Percentiles rank a stretch among this genome's conserved stretches.
Evolutionary conservation across 2,888 invertebrate species (phyloP).

Genomic region (Phengaris alcon): DNA sequence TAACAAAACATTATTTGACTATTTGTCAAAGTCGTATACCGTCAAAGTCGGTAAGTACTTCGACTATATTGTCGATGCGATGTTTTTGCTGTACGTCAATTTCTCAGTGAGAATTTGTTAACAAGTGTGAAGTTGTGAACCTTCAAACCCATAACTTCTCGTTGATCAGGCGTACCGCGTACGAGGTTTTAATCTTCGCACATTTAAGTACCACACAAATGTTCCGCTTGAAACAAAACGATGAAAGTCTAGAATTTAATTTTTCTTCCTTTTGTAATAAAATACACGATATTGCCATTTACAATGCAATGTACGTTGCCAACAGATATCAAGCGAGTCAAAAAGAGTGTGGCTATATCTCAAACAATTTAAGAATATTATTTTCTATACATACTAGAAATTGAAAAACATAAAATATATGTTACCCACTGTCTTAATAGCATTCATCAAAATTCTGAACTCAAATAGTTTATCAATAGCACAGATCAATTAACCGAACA

Average conservation of each 20-base stretch:
- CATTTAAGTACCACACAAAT: background rate
- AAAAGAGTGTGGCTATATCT: too few species aligned
- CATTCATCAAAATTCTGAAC: background rate
- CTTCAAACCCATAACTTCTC: background rate
- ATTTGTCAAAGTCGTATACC: too few species aligned
- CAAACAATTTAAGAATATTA: too few species aligned
- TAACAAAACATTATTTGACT: too few species aligned
- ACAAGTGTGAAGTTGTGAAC: constrained; percentile 1
- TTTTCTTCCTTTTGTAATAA: background rate
- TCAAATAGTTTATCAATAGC: background rate
- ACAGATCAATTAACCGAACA: constrained; percentile 3
- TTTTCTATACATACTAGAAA: too few species aligned
- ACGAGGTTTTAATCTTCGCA: background rate
- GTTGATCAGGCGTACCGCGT: background rate
- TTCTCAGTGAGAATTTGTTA: background rate
- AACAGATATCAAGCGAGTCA: too few species aligned
- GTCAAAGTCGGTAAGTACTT: too few species aligned
- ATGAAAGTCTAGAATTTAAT: background rate
- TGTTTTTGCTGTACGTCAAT: background rate
- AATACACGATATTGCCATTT: background rate
- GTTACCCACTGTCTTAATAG: background rate
- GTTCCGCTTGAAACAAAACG: background rate
- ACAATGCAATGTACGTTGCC: background rate
- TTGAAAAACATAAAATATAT: too few species aligned
- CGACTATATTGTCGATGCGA: too few species aligned